A percentile compares a stretch with the other conserved stretches of the same genome.
These are phyloP conservation scores for Leptobrachium leishanense DNA, from an alignment of 2,113 vertebrate genomes.

Conservation along the genomic window DNA sequence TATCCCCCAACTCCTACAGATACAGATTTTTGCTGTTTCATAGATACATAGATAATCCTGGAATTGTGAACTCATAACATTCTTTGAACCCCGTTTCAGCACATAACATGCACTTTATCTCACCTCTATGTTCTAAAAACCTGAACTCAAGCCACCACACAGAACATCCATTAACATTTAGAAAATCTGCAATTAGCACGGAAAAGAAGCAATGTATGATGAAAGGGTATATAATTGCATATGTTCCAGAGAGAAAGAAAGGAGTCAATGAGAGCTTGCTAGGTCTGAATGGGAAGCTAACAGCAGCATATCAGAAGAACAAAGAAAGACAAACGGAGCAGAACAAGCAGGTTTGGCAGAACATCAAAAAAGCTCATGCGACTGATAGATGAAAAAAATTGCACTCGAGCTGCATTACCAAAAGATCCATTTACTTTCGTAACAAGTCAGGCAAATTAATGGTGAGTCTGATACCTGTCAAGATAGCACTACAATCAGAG, in stretches of 20 bases:
- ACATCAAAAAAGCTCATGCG: constrained; percentile 47
- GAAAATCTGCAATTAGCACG: constrained; percentile 29
- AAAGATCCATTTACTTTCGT: constrained; percentile 45
- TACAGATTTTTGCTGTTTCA: no score
- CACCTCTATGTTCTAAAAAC: constrained; percentile 8
- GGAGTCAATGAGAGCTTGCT: constrained; percentile 46
- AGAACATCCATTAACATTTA: constrained; percentile 7
- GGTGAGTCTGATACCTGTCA: constrained; percentile 44
- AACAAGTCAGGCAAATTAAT: constrained; percentile 48
- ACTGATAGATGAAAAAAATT: constrained; percentile 49
- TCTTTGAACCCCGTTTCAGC: not conserved
- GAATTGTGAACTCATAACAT: no score
- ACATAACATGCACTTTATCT: constrained; percentile 15
- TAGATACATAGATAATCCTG: no score
- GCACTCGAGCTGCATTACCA: constrained; percentile 45
- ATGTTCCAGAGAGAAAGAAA: constrained; percentile 43
- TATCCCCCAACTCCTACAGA: no score
- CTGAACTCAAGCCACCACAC: not conserved
- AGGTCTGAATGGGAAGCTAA: constrained; percentile 48
- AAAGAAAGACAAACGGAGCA: constrained; percentile 48
- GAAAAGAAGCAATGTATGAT: constrained; percentile 37
- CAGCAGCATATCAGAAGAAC: constrained; percentile 45
- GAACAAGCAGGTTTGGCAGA: constrained; percentile 48
- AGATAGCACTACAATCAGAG: constrained; percentile 27
- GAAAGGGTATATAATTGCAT: constrained; percentile 47